These are phyloP conservation scores for Tricholauxania praeusta DNA, from an alignment of 2,888 invertebrate species.

Conservation along the genomic window DNA sequence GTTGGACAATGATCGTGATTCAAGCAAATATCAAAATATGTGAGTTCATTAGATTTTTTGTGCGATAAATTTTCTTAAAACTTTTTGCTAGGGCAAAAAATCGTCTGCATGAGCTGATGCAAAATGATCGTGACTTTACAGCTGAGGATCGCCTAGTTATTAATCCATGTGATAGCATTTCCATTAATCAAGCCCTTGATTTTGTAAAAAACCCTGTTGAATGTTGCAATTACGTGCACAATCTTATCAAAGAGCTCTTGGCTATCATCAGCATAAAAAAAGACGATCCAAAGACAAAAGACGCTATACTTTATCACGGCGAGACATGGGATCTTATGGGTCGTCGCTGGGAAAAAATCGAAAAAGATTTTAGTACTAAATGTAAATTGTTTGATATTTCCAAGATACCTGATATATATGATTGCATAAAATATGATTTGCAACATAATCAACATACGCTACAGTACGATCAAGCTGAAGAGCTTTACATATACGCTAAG, in stretches of 20 bases:
- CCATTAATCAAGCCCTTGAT: constrained; percentile 90
- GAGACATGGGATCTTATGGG: constrained; percentile 99
- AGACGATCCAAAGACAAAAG: constrained; percentile 92
- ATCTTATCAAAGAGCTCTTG: constrained; percentile 87
- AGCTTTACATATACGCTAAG: constrained; percentile 94
- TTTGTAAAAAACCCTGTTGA: constrained; percentile 96
- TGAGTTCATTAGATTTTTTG: constrained; percentile 68
- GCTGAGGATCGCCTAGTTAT: constrained; percentile 86
- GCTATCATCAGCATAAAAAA: constrained; percentile 86
- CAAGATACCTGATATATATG: constrained; percentile 99
- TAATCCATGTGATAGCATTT: constrained; percentile 92
- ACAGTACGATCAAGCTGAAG: constrained; percentile 90
- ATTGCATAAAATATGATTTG: constrained; percentile 98
- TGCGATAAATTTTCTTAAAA: background rate
- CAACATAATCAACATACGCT: constrained; percentile 97
- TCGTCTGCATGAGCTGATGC: constrained; percentile 92
- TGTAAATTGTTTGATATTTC: constrained; percentile 95
- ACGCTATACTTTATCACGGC: constrained; percentile 94
- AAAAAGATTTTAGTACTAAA: constrained; percentile 97
- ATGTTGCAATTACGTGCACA: constrained; percentile 92
- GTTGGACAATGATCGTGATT: constrained; percentile 98
- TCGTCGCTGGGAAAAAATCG: constrained; percentile 96
- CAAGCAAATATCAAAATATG: constrained; percentile 95
- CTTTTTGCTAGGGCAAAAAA: constrained; percentile 86
- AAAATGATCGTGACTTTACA: constrained; percentile 88